These are phyloP conservation scores for Ormia ochracea DNA, from an alignment of 2,888 invertebrate genomes.

Conservation along the genomic window DNA sequence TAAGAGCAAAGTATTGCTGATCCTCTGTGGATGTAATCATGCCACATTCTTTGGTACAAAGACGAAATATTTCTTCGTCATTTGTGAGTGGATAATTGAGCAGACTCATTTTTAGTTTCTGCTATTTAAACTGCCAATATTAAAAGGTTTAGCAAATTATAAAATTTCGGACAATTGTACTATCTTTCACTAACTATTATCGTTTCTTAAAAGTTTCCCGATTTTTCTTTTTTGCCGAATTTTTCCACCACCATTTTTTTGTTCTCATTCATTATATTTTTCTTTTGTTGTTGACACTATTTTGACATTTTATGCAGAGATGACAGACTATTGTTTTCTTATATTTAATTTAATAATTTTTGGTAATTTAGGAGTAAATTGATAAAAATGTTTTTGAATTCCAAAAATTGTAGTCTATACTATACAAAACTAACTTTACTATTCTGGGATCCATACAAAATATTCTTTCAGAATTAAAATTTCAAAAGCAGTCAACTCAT, in stretches of 20 bases:
- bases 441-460: too few relatives aligned
- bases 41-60: conserved; percentile 73
- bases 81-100: conserved; percentile 72
- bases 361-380: too few relatives aligned
- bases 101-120: conserved; percentile 67
- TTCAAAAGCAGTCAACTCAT: too few relatives aligned
- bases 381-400: too few relatives aligned
- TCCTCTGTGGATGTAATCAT: conserved; percentile 73
- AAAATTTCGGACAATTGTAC: conserved; percentile 6
- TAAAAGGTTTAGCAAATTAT: conserved; percentile 3
- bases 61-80: conserved; percentile 72
- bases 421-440: too few relatives aligned
- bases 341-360: too few relatives aligned
- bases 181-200: conserved; percentile 24
- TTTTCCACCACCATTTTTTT: conserved; percentile 47
- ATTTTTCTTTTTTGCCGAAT: conserved; percentile 28
- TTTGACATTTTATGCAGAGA: too few relatives aligned
- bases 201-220: conserved; percentile 22
- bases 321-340: too few relatives aligned
- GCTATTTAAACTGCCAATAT: neutral
- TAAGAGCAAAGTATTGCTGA: conserved; percentile 72
- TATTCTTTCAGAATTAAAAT: too few relatives aligned
- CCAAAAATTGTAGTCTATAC: too few relatives aligned
- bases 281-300: conserved; percentile 41
- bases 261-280: conserved; percentile 40